A percentile compares a stretch with the other conserved stretches of the same genome.
Conservation (phyloP, 2,888 invertebrate species). For the Terebella lapidaria region DNA sequence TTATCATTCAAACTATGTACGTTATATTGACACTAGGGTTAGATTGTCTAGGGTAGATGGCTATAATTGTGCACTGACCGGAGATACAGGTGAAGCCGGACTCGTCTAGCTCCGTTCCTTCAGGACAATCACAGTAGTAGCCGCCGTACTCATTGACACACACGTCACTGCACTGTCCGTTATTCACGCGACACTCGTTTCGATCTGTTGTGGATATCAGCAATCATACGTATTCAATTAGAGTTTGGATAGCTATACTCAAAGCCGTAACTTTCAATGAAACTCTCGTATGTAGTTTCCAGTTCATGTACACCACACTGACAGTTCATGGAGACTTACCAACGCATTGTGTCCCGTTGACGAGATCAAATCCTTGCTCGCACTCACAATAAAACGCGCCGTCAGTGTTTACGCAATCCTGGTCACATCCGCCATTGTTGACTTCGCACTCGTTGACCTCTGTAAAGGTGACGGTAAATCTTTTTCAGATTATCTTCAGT, state of each 20-base stretch:
- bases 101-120: conserved; percentile 31
- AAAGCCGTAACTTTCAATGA: no score
- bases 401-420: neutral
- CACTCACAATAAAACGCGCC: neutral
- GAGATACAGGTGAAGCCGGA: neutral
- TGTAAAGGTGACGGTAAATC: no score
- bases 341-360: neutral
- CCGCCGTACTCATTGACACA: conserved; percentile 44
- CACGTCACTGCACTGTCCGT: conserved; percentile 40
- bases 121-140: conserved; percentile 43
- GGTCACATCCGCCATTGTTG: neutral
- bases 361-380: neutral
- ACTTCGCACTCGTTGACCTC: neutral
- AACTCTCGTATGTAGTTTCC: no score
- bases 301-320: no score
- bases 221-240: no score
- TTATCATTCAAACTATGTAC: no score
- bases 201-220: conserved; percentile 34
- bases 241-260: no score
- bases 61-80: no score
- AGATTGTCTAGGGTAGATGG: no score
- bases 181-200: conserved; percentile 37
- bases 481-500: no score
- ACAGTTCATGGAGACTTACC: neutral
- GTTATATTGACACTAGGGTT: no score